Percentiles rank a stretch among this genome's conserved stretches.
Conservation (phyloP, 2,888 invertebrate genomes). For the Cryptophagus acutangulus region DNA sequence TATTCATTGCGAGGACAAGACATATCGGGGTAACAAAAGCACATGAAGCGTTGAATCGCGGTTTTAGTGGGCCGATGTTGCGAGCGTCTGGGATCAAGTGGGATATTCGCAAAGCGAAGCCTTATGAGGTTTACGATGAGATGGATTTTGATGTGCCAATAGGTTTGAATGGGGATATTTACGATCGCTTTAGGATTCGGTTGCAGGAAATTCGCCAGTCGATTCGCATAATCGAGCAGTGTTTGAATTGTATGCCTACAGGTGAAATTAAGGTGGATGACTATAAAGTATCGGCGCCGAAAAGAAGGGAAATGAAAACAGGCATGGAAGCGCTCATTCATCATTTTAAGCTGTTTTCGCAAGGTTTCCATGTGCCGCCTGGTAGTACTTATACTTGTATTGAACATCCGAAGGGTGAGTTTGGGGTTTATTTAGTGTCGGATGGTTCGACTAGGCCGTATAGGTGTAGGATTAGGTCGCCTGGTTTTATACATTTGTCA, state of each 20-base stretch:
- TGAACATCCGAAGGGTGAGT: constrained; percentile 80
- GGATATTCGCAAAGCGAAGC: constrained; percentile 76
- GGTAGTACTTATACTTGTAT: constrained; percentile 74
- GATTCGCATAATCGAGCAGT: constrained; percentile 71
- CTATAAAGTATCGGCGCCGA: constrained; percentile 70
- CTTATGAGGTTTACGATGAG: constrained; percentile 79
- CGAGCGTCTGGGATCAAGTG: constrained; percentile 80
- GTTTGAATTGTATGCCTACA: constrained; percentile 75
- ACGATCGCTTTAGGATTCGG: too few species aligned
- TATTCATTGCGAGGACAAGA: constrained; percentile 66
- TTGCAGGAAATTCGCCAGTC: constrained; percentile 74
- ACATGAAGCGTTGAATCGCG: constrained; percentile 65
- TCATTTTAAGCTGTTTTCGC: constrained; percentile 81
- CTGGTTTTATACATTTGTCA: constrained; percentile 59
- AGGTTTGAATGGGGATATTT: too few species aligned
- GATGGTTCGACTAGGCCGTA: constrained; percentile 77
- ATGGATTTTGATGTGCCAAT: constrained; percentile 81
- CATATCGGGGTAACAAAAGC: constrained; percentile 69
- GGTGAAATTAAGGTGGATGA: constrained; percentile 78
- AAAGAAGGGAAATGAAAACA: constrained; percentile 75
- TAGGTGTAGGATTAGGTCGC: constrained; percentile 44
- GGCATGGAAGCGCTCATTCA: constrained; percentile 86
- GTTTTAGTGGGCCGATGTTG: constrained; percentile 65
- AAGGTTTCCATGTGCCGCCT: constrained; percentile 79
- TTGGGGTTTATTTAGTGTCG: constrained; percentile 81